Percentiles rank a stretch among this genome's conserved stretches.
Conservation (phyloP, 2,797 vertebrate genomes). For the Rhinichthys osculus region DNA sequence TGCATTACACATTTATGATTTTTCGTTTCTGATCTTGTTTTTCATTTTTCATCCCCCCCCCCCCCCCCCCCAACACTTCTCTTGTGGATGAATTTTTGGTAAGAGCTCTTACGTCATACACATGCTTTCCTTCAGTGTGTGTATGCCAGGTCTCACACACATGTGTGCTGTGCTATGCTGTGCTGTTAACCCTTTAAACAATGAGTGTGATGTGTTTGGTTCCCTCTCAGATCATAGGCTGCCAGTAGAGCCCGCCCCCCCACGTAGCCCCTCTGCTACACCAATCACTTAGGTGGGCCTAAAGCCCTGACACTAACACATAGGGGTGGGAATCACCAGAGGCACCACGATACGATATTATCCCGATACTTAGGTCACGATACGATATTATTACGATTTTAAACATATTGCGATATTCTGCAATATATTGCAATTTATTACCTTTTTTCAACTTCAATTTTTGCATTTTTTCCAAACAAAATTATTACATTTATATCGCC, state of each 20-base stretch:
- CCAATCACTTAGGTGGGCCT: too few species aligned
- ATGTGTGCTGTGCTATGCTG: conserved; percentile 14
- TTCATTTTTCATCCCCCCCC: neutral
- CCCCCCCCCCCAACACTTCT: neutral
- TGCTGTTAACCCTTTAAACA: conserved; percentile 23
- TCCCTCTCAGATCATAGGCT: neutral
- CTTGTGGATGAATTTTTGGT: conserved; percentile 47
- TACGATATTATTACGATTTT: too few species aligned
- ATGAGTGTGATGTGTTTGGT: neutral
- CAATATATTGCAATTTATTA: too few species aligned
- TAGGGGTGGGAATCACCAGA: too few species aligned
- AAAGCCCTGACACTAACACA: neutral
- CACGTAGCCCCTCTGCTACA: neutral
- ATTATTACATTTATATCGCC: too few species aligned
- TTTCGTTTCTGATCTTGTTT: conserved; percentile 17
- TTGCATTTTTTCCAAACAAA: too few species aligned
- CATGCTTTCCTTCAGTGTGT: neutral
- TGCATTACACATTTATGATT: neutral
- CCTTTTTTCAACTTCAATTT: too few species aligned
- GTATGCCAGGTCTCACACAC: neutral
- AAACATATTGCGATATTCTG: too few species aligned
- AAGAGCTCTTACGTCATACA: conserved; percentile 33
- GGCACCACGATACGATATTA: too few species aligned
- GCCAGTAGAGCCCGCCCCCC: neutral
- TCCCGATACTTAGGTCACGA: too few species aligned